Evolutionary conservation across 2,888 invertebrate genomes (phyloP), one percentile per base, ranked within the genome.

Genomic region (Hermodice carunculata): DNA sequence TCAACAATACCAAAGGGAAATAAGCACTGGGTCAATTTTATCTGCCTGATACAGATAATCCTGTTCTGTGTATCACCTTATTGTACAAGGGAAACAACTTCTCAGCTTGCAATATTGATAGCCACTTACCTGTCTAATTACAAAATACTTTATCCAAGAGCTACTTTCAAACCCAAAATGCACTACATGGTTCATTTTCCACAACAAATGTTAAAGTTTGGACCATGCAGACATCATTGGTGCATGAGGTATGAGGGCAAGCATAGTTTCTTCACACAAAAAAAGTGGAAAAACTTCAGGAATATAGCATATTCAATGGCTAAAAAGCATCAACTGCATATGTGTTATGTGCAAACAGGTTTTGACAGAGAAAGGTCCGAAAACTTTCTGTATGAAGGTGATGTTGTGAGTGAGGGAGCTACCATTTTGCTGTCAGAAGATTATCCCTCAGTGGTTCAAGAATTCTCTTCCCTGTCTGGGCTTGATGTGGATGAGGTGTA

Each of bases 241-340:
- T 69, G 69, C 37, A 67, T 69, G 60, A 54, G 70, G 11, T 70
- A 69, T 59, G 74, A 74, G 59, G 70, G 64, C 8, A 74, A 74
- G 46, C 60, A 74, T 64, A 57, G 48, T 14, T 64, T 68, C 19
- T 69, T 73, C 46, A 74, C 67, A 52, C 29, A 34, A 3, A 46
- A 46, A 17, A 66, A 66, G 40, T 61, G 56, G 62, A 59, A 37
- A 24, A 61, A 60, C 44, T 73, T 71, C 57, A 71, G 67, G 29
- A 71, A 66, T 57, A 11, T 69, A 17, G 37, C 63, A 6, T 37
- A 57, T 24, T 58, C 67, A 14, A n/a, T 66, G 17, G 58, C 63
- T 28, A 46, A 40, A 3, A 48, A 67, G 17, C 73, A 73, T 40
- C 65, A 73, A 56, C n/a, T 46, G 52, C 62, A 56, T 56, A 66